Conservation (phyloP, 2,113 vertebrate genomes). For the Pterocles burchelli region DNA sequence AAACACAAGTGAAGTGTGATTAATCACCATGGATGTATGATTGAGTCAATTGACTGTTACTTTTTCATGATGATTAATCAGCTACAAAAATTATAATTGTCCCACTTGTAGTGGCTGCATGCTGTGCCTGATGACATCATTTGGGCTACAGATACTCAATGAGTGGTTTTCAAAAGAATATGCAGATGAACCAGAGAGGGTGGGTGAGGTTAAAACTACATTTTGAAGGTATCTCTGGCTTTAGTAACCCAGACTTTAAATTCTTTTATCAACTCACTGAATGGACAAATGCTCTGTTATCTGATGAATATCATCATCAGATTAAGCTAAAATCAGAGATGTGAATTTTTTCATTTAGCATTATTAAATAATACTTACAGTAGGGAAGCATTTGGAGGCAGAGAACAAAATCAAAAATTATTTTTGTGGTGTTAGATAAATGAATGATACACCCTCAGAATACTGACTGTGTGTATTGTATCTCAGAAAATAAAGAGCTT, state of each 20-base stretch:
- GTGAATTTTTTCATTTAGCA: constrained; percentile 46
- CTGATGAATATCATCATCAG: constrained; percentile 19
- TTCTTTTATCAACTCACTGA: constrained; percentile 50
- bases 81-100: constrained; percentile 89
- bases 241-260: constrained; percentile 33
- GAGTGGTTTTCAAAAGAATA: constrained; percentile 83
- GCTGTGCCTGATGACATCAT: constrained; percentile 86
- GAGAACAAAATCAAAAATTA: constrained; percentile 3
- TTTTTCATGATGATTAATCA: constrained; percentile 88
- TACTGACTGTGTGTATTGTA: background rate
- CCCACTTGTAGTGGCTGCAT: constrained; percentile 84
- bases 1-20: constrained; percentile 86
- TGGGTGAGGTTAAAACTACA: constrained; percentile 69
- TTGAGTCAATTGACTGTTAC: constrained; percentile 88
- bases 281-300: constrained; percentile 52
- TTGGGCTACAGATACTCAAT: constrained; percentile 81
- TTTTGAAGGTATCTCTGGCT: constrained; percentile 68
- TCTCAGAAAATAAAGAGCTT: constrained; percentile 6
- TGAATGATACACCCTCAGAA: background rate
- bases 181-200: constrained; percentile 74
- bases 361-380: constrained; percentile 31
- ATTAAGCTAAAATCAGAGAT: constrained; percentile 58
- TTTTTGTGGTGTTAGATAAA: background rate
- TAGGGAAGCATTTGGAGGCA: background rate
- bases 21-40: constrained; percentile 86